A percentile compares a stretch with the other conserved stretches of the same genome.
phyloP scores from a whole-genome alignment of 2,888 invertebrate species.

The Drosophila putrida region DNA sequence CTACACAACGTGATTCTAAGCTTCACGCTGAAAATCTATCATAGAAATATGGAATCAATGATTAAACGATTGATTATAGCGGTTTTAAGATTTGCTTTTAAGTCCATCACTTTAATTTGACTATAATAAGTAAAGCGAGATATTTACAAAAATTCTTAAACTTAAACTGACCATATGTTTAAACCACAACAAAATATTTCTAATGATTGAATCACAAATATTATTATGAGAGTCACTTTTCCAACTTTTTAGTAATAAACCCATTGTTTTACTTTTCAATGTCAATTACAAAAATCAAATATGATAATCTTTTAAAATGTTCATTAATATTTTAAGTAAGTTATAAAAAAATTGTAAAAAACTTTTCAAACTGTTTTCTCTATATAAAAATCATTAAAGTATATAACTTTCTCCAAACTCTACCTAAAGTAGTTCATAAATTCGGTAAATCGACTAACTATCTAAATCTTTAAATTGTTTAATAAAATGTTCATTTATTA shows the following conservation, averaged over 20 bases:
- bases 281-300: too few species aligned
- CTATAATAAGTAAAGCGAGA: background rate
- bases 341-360: too few species aligned
- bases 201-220: too few species aligned
- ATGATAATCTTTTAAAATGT: too few species aligned
- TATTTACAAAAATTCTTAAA: too few species aligned
- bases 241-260: too few species aligned
- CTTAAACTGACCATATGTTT: too few species aligned
- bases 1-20: slow-evolving; percentile 20
- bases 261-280: too few species aligned
- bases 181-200: too few species aligned
- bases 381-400: background rate
- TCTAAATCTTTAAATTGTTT: background rate
- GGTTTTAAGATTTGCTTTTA: background rate
- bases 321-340: too few species aligned
- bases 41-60: slow-evolving; percentile 19
- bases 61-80: background rate
- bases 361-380: background rate
- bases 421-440: background rate
- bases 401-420: background rate
- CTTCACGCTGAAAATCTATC: slow-evolving; percentile 22
- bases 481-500: background rate
- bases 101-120: background rate
- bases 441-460: background rate
- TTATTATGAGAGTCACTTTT: too few species aligned